Evolutionary conservation across 1,140 invertebrate genomes (phyloP), one percentile per base, ranked within the genome.

Genomic region (Penaeus indicus): DNA sequence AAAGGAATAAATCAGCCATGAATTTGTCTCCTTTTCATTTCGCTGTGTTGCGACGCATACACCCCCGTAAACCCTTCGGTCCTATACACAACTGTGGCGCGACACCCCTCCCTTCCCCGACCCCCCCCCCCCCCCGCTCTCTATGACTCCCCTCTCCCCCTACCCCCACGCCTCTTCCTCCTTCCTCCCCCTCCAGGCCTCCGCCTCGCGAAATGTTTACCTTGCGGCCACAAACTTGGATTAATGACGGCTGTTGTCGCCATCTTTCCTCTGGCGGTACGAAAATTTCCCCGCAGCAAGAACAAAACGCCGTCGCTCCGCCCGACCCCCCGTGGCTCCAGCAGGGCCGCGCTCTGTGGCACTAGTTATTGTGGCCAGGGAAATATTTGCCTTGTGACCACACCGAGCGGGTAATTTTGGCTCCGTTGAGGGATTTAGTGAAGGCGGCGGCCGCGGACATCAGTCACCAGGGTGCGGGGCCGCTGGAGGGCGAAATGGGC

Each of bases 361-460:
- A 47, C 47, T 13, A 77, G 75, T 79, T 86, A 86, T 78, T 79
- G 84, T 86, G 75, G 38, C 75, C 75, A 64, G 38, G 72, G 84
- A 86, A 86, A 67, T 86, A 80, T 86, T 86, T 86, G 84, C 77
- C 84, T 86, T 86, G 84, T 79, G 84, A 80, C 77, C 84, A 77
- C 72, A 80, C 72, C 69, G 77, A 72, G 78, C 72, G 84, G 84
- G 84, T 86, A 86, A 86, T 86, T 86, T 86, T 86, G 62, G 75
- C 84, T 82, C 84, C 84, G 75, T 86, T 86, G 84, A 86, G 84
- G 84, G 84, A 86, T 78, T 85, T 86, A 79, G 60, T 86, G 84
- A 86, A 85, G 84, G 84, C 84, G 64, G 84, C 84, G 75, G 60
- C 75, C 84, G 64, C 54, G 79, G 60, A 75, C 75, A 86, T 79